Base-by-base conservation (phyloP, 2,888 invertebrate species). In the Stenotaenia linearis region DNA sequence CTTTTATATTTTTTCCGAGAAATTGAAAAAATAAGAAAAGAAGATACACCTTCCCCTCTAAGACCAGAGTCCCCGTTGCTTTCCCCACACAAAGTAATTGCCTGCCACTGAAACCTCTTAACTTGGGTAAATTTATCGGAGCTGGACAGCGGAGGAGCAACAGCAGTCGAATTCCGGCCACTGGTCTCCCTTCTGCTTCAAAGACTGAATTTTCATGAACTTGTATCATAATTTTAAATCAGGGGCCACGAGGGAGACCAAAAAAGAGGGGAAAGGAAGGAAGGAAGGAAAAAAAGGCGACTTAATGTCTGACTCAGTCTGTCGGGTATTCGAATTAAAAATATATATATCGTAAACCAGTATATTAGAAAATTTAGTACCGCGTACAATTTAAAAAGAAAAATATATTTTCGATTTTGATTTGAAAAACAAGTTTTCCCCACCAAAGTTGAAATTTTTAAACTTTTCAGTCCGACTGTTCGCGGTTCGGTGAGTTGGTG, bases 81-180 rank as follows among this genome's bases (percentile, higher is more conserved):
- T 28, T 9, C 69, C 28, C 45, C 69, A 25, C 28, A 50, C 28
- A 40, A 78, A 56, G 78, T 78, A 78, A 78, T 78, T 78, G 78
- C 78, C 78, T 78, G 78, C 78, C 78, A 78, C 61, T 18, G 78
- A 78, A 78, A 78, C 78, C 78, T 78, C 56, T 78, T 78, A 78
- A 78, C 78, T 78, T 61, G 69, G 69, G 69, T 69, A 69, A 69
- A 69, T 69, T 69, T 69, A 69, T 69, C 69, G 69, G 69, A 69
- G 69, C 69, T 69, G 69, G 69, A 69, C 69, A 69, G 69, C 25
- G 25, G 69, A 69, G 69, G 69, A 69, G 69, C 69, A 69, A 69
- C 69, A 69, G 69, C 69, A 69, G 69, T 69, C 69, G 69, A 69
- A 69, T 69, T 69, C 69, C 69, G 69, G 28, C 69, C 69, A 69